phyloP scores from a whole-genome alignment of 2,888 invertebrate species.

The Polyommatus icarus region DNA sequence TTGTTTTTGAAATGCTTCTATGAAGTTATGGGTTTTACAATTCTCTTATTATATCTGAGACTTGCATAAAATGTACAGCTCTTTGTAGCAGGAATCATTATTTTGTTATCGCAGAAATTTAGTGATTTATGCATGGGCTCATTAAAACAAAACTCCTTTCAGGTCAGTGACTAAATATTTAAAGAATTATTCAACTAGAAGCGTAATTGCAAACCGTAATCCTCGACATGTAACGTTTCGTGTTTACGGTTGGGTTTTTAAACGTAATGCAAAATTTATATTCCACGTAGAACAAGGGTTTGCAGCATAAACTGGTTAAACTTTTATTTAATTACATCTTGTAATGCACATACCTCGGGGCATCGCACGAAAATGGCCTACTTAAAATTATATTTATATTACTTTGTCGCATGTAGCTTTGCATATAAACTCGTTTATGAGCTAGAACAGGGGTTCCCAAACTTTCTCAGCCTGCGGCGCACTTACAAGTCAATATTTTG shows the following conservation, averaged over 20 bases:
- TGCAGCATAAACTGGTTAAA: background rate
- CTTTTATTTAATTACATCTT: slow-evolving; percentile 17
- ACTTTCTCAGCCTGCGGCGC: too few species aligned
- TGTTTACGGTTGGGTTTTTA: slow-evolving; percentile 17
- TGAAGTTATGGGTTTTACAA: background rate
- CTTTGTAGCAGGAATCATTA: background rate
- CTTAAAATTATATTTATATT: background rate
- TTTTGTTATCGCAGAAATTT: too few species aligned
- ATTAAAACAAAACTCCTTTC: background rate
- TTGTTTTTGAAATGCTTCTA: slow-evolving; percentile 27
- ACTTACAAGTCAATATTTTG: too few species aligned
- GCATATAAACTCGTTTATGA: too few species aligned
- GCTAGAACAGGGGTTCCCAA: too few species aligned
- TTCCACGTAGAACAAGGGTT: slow-evolving; percentile 9
- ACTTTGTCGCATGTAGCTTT: too few species aligned
- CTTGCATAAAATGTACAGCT: background rate
- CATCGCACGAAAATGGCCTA: slow-evolving; percentile 11
- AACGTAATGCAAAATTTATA: slow-evolving; percentile 5
- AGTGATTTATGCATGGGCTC: background rate
- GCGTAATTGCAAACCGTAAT: background rate
- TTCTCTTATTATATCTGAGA: slow-evolving; percentile 8
- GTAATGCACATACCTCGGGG: slow-evolving; percentile 1
- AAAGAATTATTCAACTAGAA: slow-evolving; percentile 8
- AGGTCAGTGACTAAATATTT: background rate
- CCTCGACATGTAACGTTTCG: slow-evolving; percentile 25